phyloP scores from a whole-genome alignment of 2,797 vertebrate genomes.

The Poeciliopsis presidionis region DNA sequence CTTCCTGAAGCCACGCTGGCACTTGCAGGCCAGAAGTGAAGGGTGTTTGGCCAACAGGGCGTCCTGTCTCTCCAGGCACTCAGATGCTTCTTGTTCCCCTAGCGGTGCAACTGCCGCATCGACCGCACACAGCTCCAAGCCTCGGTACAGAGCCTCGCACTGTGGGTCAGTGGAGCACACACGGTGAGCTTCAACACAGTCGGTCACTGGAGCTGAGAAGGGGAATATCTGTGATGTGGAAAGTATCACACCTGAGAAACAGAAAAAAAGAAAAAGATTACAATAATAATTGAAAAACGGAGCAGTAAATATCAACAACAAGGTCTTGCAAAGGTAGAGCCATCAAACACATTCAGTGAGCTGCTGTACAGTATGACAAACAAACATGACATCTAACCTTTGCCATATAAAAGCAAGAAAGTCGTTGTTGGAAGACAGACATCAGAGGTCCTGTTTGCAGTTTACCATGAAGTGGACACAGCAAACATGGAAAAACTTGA shows the following conservation, averaged over 20 bases:
- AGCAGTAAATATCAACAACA: neutral
- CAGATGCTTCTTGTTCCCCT: slow-evolving; percentile 66
- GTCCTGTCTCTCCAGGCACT: slow-evolving; percentile 85
- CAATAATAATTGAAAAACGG: neutral
- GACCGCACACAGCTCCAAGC: slow-evolving; percentile 83
- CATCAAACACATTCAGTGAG: neutral
- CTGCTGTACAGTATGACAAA: neutral
- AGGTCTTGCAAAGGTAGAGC: neutral
- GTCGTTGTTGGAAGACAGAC: neutral
- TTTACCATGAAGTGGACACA: neutral
- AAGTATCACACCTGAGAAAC: slow-evolving; percentile 49
- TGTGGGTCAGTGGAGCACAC: slow-evolving; percentile 78
- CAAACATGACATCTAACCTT: neutral
- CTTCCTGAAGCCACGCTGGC: slow-evolving; percentile 85
- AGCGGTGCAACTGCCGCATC: slow-evolving; percentile 66
- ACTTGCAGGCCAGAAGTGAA: slow-evolving; percentile 87
- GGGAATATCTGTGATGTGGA: slow-evolving; percentile 37
- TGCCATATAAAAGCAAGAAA: neutral
- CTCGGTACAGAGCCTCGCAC: slow-evolving; percentile 84
- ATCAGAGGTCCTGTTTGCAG: neutral
- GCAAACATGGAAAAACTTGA: neutral
- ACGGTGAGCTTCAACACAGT: slow-evolving; percentile 85
- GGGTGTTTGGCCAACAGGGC: slow-evolving; percentile 79
- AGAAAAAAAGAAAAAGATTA: neutral
- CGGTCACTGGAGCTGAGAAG: slow-evolving; percentile 45